Evolutionary conservation across 1,140 invertebrate species (phyloP), one percentile per base, ranked within the genome.

Genomic region (Euura saliciscinereae): DNA sequence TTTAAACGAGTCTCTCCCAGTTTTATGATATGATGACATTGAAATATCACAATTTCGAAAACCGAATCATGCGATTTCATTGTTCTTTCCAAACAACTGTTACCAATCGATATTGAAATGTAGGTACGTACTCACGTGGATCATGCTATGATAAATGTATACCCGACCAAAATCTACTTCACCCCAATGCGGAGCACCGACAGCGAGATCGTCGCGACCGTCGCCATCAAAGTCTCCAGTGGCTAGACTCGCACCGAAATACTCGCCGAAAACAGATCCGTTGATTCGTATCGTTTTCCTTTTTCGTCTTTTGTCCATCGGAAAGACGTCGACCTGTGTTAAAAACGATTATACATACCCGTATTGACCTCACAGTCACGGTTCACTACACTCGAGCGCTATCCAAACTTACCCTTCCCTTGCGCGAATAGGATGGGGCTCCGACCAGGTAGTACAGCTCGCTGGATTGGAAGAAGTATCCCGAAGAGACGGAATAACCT

Each of bases 191-290:
- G 96, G 96, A 2, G 95, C 93, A 45, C 95, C 94, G 43, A 97
- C 89, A 3, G 96, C 80, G 8, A 97, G 84, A 79, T 97, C 93
- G 73, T 91, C 89, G 5, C 90, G 83, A 2, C 90, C 91, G 82
- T 97, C 94, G 2, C 88, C 89, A 79, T 94, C 93, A 3, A 96
- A 81, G 85, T 96, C 94, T 11, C 91, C 87, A 11, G 90, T 90
- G 51, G 91, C 85, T 2, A 97, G 80, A 44, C 90, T 88, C 0
- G 92, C 90, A 3, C 95, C 95, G 81, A 96, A 97, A 81, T 94
- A 95, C 69, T 94, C 90, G 2, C 94, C 94, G 10, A 92, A 84
- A 80, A 94, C 89, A 45, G 85, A 85, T 0, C 93, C 93, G 13
- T 83, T 42, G 77, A 80, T 66, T 73, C 71, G 28, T 28, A 28